phyloP scores from a whole-genome alignment of 2,113 vertebrate species.

The Ondatra zibethicus region DNA sequence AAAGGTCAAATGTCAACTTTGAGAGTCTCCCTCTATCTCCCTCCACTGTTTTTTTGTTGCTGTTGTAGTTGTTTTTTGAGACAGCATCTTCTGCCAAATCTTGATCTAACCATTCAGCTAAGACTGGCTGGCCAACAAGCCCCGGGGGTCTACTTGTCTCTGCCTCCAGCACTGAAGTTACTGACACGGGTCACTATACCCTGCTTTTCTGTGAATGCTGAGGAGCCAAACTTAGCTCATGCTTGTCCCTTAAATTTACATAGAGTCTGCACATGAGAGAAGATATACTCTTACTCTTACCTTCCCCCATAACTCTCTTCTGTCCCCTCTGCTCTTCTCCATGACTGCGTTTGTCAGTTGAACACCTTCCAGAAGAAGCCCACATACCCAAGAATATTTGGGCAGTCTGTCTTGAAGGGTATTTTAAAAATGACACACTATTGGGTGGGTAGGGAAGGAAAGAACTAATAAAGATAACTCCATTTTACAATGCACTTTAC shows the following conservation, averaged over 20 bases:
- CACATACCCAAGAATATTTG: background rate
- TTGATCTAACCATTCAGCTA: background rate
- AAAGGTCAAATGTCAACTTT: background rate
- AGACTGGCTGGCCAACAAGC: background rate
- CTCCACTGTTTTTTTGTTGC: background rate
- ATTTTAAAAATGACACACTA: background rate
- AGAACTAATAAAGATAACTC: background rate
- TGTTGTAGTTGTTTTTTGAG: background rate
- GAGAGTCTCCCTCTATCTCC: background rate
- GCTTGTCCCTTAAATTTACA: background rate
- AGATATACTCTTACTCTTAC: background rate
- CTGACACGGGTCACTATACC: background rate
- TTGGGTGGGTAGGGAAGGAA: background rate
- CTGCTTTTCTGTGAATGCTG: background rate
- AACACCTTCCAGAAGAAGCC: background rate
- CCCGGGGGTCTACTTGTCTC: no score
- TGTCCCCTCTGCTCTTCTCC: background rate
- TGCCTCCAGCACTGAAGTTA: no score
- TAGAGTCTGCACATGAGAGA: background rate
- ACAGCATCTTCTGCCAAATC: background rate
- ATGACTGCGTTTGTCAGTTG: background rate
- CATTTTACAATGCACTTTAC: background rate
- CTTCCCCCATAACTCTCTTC: background rate
- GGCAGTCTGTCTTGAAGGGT: background rate
- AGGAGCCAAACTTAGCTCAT: background rate